Evolutionary conservation across 2,888 invertebrate genomes (phyloP), one percentile per base, ranked within the genome.

Genomic region (Drosophila crucigera): DNA sequence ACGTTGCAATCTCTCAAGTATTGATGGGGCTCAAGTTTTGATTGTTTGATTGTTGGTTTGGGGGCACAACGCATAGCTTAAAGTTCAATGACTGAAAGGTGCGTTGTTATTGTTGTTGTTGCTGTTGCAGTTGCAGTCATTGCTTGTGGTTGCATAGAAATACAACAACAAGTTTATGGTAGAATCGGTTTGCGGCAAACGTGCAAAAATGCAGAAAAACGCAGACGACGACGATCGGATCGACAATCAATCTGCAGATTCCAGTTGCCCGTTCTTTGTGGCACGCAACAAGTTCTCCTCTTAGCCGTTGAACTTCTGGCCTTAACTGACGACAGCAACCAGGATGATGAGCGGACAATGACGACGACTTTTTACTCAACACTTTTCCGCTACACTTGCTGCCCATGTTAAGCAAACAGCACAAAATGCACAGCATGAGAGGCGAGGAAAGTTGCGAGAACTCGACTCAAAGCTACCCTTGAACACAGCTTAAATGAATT

Each of bases 21-120:
- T 54, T 60, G 61, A 74, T 60, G 74, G 55, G 43, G 75, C 56
- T 68, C 55, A 50, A 31, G 54, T 55, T 69, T 69, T 68, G 70
- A 69, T 69, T 35, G 53, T 52, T 60, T 33, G 69, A 30, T 68
- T 67, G 70, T 47, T 71, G 62, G 70, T 25, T 37, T 55, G 30
- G 30, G 25, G 30, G 37, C 11, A 30, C 31, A 62, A 75, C 83
- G 68, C 85, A 85, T 85, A 84, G 87, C 91, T 90, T 83, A 88
- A 90, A 90, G 87, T 88, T 88, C 87, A 88, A 80, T 90, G 87
- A 88, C 87, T 89, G 82, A 78, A 84, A 87, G 84, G 73, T 89
- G 84, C 82, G 82, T 55, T 68, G 63, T 71, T 66, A 49, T 47
- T 63, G 65, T n/a, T 60, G 53, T 50, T 63, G 65, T 25, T 58